Evolutionary conservation across 2,797 vertebrate species (phyloP).

Genomic region (Meda fulgida): DNA sequence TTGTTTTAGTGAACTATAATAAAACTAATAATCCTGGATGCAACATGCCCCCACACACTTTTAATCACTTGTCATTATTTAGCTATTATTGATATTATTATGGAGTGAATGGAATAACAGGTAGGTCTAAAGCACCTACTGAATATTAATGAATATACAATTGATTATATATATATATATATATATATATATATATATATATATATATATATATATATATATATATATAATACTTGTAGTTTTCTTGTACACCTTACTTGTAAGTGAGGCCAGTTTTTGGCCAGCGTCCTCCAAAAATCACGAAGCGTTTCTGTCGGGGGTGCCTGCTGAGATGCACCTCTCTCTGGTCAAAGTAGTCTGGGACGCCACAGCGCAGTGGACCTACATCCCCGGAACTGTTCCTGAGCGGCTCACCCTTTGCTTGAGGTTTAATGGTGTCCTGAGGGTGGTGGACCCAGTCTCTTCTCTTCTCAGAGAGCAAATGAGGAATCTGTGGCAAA

Average conservation of each 20-base stretch:
- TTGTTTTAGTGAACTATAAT: too few relatives aligned
- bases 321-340: constrained; percentile 52
- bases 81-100: too few relatives aligned
- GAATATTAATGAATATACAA: too few relatives aligned
- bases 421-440: constrained; percentile 62
- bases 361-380: constrained; percentile 80
- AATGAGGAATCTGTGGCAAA: constrained; percentile 64
- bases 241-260: constrained; percentile 76
- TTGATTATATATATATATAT: too few relatives aligned
- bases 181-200: too few relatives aligned
- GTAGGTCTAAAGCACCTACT: not conserved
- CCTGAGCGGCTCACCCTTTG: constrained; percentile 17
- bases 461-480: constrained; percentile 67
- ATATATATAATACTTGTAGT: not conserved
- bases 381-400: constrained; percentile 64
- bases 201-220: too few relatives aligned
- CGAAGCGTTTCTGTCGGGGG: constrained; percentile 83
- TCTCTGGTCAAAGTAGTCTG: constrained; percentile 68
- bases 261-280: constrained; percentile 89
- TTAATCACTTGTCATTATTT: not conserved
- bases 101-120: not conserved
- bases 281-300: constrained; percentile 87
- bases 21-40: too few relatives aligned
- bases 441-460: constrained; percentile 59
- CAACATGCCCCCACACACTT: not conserved